A percentile compares a stretch with the other conserved stretches of the same genome.
Conservation (phyloP, 2,113 vertebrate genomes). For the Oncorhynchus masou region DNA sequence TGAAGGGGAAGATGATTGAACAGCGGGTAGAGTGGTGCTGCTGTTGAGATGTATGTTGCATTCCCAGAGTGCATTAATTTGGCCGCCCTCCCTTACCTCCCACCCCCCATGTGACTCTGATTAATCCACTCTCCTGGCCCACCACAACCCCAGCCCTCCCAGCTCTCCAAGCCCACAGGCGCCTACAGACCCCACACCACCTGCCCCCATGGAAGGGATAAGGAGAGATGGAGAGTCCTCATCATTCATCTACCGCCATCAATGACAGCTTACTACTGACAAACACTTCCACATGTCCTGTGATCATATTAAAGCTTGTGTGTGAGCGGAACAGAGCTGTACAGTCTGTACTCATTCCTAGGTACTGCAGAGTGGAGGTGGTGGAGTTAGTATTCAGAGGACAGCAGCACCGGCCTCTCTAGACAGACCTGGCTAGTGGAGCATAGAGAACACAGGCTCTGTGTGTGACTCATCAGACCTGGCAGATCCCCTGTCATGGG, state of each 20-base stretch:
- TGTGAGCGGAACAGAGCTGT: neutral
- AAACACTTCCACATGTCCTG: neutral
- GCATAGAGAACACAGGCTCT: neutral
- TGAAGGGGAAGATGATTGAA: neutral
- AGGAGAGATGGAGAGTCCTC: neutral
- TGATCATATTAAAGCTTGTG: neutral
- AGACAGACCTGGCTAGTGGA: neutral
- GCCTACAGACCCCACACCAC: neutral
- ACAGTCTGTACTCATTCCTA: neutral
- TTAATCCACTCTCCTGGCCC: neutral
- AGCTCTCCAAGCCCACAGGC: neutral
- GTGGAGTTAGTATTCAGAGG: neutral
- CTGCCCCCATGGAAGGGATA: neutral
- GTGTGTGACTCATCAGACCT: too few species aligned
- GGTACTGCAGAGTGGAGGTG: neutral
- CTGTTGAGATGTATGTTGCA: slow-evolving; percentile 33
- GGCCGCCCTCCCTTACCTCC: slow-evolving; percentile 19
- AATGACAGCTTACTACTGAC: neutral
- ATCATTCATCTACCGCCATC: slow-evolving; percentile 3
- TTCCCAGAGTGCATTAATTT: slow-evolving; percentile 29
- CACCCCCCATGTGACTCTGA: neutral
- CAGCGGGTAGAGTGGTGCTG: neutral
- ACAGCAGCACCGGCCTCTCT: neutral
- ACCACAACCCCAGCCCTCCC: neutral
- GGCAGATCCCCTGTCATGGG: too few species aligned